A percentile compares a stretch with the other conserved stretches of the same genome.
Conservation (phyloP, 2,888 invertebrate genomes). For the Capitulum mitella region DNA sequence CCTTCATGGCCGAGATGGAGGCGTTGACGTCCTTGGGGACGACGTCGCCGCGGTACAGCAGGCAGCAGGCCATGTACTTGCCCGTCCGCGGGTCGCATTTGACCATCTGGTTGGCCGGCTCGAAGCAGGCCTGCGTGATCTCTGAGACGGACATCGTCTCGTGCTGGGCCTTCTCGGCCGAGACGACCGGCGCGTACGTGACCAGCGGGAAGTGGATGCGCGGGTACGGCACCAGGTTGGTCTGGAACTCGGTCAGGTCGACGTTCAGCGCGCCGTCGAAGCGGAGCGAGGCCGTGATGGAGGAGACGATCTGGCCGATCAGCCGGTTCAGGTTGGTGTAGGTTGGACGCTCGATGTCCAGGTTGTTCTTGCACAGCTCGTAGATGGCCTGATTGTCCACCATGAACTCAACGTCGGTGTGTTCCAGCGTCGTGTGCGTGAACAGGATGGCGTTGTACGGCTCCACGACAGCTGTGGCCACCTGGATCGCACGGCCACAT, state of each 20-base stretch:
- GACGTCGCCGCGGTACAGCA: constrained; percentile 81
- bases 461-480: constrained; percentile 76
- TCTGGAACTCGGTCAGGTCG: constrained; percentile 71
- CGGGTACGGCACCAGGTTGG: constrained; percentile 83
- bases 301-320: constrained; percentile 85
- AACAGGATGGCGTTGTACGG: constrained; percentile 88
- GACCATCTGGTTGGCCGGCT: constrained; percentile 86
- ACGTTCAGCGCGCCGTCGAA: constrained; percentile 62
- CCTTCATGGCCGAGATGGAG: constrained; percentile 46
- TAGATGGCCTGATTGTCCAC: constrained; percentile 82
- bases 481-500: too few species aligned
- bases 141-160: constrained; percentile 85
- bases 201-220: constrained; percentile 82
- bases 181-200: constrained; percentile 57
- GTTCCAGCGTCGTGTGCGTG: constrained; percentile 83
- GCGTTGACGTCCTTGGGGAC: constrained; percentile 50
- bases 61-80: constrained; percentile 62
- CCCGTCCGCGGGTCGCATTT: constrained; percentile 45
- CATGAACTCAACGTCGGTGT: constrained; percentile 96
- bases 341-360: constrained; percentile 51
- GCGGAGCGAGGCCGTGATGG: constrained; percentile 47
- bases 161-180: constrained; percentile 89
- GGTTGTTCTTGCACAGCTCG: constrained; percentile 51
- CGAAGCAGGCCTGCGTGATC: constrained; percentile 93
- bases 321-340: constrained; percentile 86